Evolutionary conservation across 2,888 invertebrate genomes (phyloP).

Genomic region (Torymus tubicola): DNA sequence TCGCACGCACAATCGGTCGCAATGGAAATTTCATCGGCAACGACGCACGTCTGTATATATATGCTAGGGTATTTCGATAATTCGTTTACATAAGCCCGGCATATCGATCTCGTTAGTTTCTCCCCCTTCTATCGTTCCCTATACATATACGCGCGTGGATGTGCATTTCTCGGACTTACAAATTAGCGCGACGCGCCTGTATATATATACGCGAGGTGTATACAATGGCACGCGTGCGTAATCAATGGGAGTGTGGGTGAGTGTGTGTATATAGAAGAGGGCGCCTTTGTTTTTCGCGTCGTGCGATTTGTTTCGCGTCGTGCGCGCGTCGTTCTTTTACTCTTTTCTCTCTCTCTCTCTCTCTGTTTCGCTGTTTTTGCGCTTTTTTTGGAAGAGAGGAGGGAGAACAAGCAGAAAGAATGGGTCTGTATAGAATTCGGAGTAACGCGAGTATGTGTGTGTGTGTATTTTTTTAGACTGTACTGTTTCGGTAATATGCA

Average conservation of each 20-base stretch:
- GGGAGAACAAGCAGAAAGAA: no score
- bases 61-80: constrained; percentile 61
- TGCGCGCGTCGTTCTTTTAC: not conserved
- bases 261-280: not conserved
- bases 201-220: not conserved
- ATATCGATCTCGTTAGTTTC: constrained; percentile 41
- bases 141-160: not conserved
- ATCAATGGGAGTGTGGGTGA: constrained; percentile 15
- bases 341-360: not conserved
- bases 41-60: no score
- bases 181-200: constrained; percentile 19
- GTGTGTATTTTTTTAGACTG: no score
- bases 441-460: no score
- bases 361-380: not conserved
- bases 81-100: constrained; percentile 61
- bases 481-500: no score
- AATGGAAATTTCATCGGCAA: constrained; percentile 60
- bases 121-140: constrained; percentile 4
- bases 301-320: not conserved
- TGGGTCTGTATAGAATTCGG: no score
- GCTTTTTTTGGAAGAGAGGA: no score
- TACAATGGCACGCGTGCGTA: not conserved
- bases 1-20: not conserved
- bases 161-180: constrained; percentile 31
- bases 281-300: not conserved